Evolutionary conservation across 2,113 vertebrate species (phyloP).

Genomic region (Microcebus griseorufus): DNA sequence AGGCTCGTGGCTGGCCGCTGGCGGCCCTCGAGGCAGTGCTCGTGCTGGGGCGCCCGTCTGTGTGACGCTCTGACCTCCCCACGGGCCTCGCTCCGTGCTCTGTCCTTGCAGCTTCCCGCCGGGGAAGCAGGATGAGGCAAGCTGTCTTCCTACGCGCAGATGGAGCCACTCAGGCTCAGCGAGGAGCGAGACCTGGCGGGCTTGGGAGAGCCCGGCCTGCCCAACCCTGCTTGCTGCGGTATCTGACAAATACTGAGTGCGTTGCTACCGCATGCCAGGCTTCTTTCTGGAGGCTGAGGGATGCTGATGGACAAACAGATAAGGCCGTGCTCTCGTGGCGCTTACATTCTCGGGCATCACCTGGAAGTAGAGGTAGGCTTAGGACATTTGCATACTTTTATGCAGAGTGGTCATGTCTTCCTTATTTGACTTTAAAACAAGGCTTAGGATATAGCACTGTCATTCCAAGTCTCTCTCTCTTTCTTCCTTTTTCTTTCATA

Average conservation of each 20-base stretch:
- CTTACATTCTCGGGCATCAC: neutral
- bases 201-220: neutral
- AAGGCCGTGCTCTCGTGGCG: neutral
- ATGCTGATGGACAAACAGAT: neutral
- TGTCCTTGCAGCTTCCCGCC: neutral
- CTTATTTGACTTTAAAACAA: slow-evolving; percentile 37
- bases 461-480: neutral
- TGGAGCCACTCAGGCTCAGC: neutral
- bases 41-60: too few species aligned
- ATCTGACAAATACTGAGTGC: slow-evolving; percentile 30
- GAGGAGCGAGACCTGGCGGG: neutral
- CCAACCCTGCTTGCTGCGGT: neutral
- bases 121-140: neutral
- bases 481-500: neutral
- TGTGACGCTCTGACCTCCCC: neutral
- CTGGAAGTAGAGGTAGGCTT: neutral
- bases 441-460: neutral
- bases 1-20: neutral
- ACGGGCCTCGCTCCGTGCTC: neutral
- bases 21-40: neutral
- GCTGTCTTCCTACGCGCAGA: neutral
- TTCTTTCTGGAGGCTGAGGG: neutral
- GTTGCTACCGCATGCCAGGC: neutral
- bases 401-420: neutral
- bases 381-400: neutral